These are phyloP conservation scores for Rhabdornis inornatus DNA, from an alignment of 2,113 vertebrate species.

Conservation along the genomic window DNA sequence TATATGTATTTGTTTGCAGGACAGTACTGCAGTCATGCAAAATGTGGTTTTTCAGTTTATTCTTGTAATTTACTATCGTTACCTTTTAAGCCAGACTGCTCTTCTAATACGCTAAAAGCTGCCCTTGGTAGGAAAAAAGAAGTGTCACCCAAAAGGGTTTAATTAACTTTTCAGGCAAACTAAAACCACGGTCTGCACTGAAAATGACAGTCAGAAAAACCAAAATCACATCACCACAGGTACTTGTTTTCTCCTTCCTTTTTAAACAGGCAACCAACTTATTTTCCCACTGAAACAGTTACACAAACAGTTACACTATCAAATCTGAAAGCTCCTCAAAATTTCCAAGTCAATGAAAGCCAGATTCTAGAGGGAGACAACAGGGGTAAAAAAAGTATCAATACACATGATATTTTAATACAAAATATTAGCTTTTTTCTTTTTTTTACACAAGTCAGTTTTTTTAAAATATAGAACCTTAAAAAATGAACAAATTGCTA, in stretches of 20 bases:
- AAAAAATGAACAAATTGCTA: slow-evolving; percentile 68
- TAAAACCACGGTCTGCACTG: not conserved
- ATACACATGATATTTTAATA: slow-evolving; percentile 71
- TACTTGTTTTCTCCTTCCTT: not conserved
- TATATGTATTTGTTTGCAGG: not conserved
- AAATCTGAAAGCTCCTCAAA: slow-evolving; percentile 32
- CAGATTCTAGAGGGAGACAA: slow-evolving; percentile 68
- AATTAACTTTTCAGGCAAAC: not conserved
- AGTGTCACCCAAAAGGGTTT: not conserved
- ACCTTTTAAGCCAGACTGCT: not conserved
- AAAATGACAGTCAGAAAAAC: not conserved
- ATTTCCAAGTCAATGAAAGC: slow-evolving; percentile 39
- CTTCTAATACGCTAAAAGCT: not conserved
- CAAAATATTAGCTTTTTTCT: slow-evolving; percentile 66
- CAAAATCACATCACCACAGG: not conserved
- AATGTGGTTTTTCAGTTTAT: not conserved
- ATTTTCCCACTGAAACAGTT: not conserved
- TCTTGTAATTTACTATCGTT: not conserved
- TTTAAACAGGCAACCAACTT: not conserved
- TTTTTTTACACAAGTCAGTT: slow-evolving; percentile 68
- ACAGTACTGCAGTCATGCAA: not conserved
- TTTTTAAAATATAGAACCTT: slow-evolving; percentile 73
- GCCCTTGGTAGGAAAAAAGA: not conserved
- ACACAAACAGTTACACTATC: not conserved
- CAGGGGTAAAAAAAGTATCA: slow-evolving; percentile 70